phyloP scores from a whole-genome alignment of 1,140 invertebrate genomes.

The Euwallacea fornicatus region DNA sequence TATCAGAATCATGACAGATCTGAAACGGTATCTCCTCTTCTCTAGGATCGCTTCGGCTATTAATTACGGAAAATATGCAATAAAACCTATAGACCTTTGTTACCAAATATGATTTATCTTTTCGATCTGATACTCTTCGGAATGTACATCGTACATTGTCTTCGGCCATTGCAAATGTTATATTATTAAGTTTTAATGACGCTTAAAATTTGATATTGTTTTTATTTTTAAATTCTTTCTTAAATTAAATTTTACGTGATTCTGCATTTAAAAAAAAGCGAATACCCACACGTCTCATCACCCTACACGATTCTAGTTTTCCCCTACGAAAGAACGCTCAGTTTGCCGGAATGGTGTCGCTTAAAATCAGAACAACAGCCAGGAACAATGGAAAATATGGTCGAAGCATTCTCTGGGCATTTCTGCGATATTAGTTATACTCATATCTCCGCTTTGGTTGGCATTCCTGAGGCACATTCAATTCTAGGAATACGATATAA shows the following conservation, averaged over 20 bases:
- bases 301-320: too few relatives aligned
- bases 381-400: conserved; percentile 19
- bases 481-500: conserved; percentile 21
- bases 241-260: too few relatives aligned
- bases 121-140: too few relatives aligned
- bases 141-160: too few relatives aligned
- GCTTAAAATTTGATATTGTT: too few relatives aligned
- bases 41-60: background rate
- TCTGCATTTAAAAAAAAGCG: too few relatives aligned
- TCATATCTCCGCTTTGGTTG: conserved; percentile 28
- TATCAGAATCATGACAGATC: conserved; percentile 25
- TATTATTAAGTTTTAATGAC: too few relatives aligned
- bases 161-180: too few relatives aligned
- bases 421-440: conserved; percentile 25
- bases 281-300: too few relatives aligned
- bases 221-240: too few relatives aligned
- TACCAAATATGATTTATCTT: too few relatives aligned
- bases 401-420: conserved; percentile 14
- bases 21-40: conserved; percentile 18
- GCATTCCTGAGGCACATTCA: conserved; percentile 26
- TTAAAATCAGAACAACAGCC: conserved; percentile 13
- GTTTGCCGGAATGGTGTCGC: background rate
- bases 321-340: too few relatives aligned
- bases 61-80: background rate
- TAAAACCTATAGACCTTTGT: background rate